Base-by-base conservation (phyloP, 2,797 vertebrate species). In the Melanotaenia parkinsoni region DNA sequence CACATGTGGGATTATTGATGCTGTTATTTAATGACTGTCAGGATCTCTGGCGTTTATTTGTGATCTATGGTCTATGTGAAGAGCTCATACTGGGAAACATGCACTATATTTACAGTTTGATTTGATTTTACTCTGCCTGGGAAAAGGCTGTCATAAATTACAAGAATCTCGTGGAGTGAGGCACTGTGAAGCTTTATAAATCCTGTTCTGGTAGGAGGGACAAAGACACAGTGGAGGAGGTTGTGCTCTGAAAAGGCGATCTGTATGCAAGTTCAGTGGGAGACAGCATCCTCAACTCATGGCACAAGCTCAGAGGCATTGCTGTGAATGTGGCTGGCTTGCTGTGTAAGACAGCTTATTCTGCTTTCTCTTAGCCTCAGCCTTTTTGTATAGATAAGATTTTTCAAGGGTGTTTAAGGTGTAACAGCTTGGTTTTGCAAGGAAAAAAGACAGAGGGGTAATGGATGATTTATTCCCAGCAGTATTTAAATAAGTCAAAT, bases 21-120 rank as follows among this genome's bases (percentile, higher is more conserved):
- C 79, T 74, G 79, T 91, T 89, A 88, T 93, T 93, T 86, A 88
- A 91, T 90, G 88, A 86, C 87, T 87, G 79, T 88, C 88, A 87
- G 71, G 76, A 84, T 86, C 58, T 66, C 76, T 85, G 81, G 59
- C 81, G 66, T 88, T 88, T 88, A 89, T 88, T 83, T 83, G 77
- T 85, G 81, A 86, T 90, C 70, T 86, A 84, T 71, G 28, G 70
- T 51, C 68, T 63, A 62, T 63, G 84, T 80, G 76, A 79, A 65
- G 73, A 85, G 77, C 86, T 76, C 77, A 74, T 80, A 88, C 80
- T 90, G 82, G 84, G 86, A 87, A 93, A 86, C 81, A 86, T 83
- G 86, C 70, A 74, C 78, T 86, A 75, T 89, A 88, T 93, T 93
- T 91, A 90, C 82, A 78, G 89, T 87, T 83, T 93, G 87, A 93